Evolutionary conservation across 2,797 vertebrate genomes (phyloP).

Genomic region (Urocyon cinereoargenteus): DNA sequence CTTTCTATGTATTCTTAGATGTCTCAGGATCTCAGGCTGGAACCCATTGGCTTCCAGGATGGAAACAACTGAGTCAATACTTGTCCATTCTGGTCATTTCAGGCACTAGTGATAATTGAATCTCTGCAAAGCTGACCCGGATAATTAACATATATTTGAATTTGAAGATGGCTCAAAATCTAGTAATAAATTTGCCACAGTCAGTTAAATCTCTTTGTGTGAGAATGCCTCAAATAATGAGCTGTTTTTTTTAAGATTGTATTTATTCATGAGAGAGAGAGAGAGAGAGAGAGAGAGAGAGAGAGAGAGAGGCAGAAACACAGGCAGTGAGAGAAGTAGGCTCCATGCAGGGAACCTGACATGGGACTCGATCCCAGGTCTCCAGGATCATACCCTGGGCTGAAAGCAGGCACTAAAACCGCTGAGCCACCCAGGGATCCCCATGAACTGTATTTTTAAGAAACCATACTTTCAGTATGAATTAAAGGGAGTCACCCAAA

Average conservation of each 20-base stretch:
- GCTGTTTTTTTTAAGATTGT: not conserved
- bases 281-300: no score
- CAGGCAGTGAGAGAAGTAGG: no score
- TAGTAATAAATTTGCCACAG: constrained; percentile 40
- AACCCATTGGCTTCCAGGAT: not conserved
- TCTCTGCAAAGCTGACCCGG: not conserved
- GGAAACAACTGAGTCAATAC: not conserved
- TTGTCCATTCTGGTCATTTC: not conserved
- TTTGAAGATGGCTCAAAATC: constrained; percentile 43
- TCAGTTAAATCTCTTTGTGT: constrained; percentile 50
- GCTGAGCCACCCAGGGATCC: no score
- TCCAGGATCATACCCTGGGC: no score
- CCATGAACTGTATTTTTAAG: not conserved
- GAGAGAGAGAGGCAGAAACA: no score
- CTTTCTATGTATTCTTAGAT: not conserved
- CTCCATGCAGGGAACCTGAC: no score
- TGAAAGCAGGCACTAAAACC: no score
- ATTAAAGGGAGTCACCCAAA: constrained; percentile 5
- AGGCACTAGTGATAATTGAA: not conserved
- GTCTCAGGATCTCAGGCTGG: not conserved
- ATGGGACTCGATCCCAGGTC: no score
- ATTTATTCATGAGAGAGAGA: no score
- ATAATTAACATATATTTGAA: constrained; percentile 56
- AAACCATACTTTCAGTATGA: constrained; percentile 8
- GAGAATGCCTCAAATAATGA: constrained; percentile 47